Evolutionary conservation across 2,888 invertebrate genomes (phyloP).

Genomic region (Cyclophora punctaria): DNA sequence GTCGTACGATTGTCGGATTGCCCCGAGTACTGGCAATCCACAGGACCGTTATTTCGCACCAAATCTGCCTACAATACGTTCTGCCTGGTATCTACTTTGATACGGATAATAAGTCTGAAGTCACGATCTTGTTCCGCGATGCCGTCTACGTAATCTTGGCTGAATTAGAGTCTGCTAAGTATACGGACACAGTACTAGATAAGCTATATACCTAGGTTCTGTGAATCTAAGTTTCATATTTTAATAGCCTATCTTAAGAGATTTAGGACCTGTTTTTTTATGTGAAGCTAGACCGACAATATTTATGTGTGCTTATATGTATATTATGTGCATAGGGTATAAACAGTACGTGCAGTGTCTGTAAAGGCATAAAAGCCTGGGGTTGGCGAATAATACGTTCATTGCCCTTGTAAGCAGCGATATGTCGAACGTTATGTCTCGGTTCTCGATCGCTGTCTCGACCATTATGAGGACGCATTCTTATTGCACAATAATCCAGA

Average conservation of each 20-base stretch:
- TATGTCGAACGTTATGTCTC: too few species aligned
- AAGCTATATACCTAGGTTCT: neutral
- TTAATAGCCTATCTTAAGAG: too few species aligned
- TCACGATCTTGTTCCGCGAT: conserved; percentile 61
- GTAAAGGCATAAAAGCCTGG: conserved; percentile 10
- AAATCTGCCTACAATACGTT: conserved; percentile 69
- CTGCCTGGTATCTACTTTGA: conserved; percentile 45
- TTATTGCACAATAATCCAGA: too few species aligned
- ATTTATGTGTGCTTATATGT: neutral
- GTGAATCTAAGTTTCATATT: too few species aligned
- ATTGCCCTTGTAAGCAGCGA: conserved; percentile 26
- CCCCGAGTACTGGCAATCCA: conserved; percentile 32
- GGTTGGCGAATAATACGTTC: conserved; percentile 50
- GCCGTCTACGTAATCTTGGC: conserved; percentile 56
- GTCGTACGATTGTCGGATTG: conserved; percentile 45
- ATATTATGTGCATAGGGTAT: neutral
- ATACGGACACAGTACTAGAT: conserved; percentile 36
- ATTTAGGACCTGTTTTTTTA: too few species aligned
- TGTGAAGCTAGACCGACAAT: too few species aligned
- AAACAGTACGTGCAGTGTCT: conserved; percentile 8
- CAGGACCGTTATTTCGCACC: conserved; percentile 61
- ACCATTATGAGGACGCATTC: too few species aligned
- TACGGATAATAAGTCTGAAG: conserved; percentile 67
- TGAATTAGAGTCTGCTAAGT: conserved; percentile 51
- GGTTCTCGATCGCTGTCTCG: too few species aligned